phyloP scores from a whole-genome alignment of 2,113 vertebrate genomes.

The Physeter macrocephalus region DNA sequence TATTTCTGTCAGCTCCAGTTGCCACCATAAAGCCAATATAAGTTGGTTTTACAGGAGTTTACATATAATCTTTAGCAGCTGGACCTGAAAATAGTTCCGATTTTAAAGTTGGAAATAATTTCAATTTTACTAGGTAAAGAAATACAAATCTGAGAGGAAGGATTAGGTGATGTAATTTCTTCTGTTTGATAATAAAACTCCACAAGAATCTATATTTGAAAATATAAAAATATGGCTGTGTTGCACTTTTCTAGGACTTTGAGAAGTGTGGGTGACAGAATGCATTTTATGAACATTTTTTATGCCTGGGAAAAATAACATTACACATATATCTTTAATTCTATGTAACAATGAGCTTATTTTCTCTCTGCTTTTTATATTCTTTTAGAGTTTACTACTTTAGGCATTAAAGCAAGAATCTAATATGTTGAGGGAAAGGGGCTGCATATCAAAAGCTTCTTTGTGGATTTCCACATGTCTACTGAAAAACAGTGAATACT shows the following conservation, averaged over 20 bases:
- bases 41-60: conserved; percentile 55
- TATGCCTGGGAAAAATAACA: conserved; percentile 54
- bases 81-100: conserved; percentile 52
- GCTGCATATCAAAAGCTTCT: conserved; percentile 59
- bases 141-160: conserved; percentile 63
- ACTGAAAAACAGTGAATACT: conserved; percentile 54
- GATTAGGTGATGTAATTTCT: conserved; percentile 67
- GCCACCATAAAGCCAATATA: conserved; percentile 56
- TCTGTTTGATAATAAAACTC: conserved; percentile 65
- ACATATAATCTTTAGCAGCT: conserved; percentile 63
- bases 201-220: conserved; percentile 30
- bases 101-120: conserved; percentile 53
- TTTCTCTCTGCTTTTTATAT: conserved; percentile 61
- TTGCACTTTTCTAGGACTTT: conserved; percentile 33
- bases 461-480: conserved; percentile 67
- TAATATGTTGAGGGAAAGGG: conserved; percentile 40
- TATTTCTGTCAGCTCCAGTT: conserved; percentile 49
- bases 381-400: conserved; percentile 56
- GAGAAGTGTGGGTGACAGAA: conserved; percentile 44
- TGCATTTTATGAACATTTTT: conserved; percentile 55
- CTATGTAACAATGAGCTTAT: conserved; percentile 54
- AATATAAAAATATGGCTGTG: conserved; percentile 32
- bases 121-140: conserved; percentile 52
- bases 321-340: conserved; percentile 44
- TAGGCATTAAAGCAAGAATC: conserved; percentile 65